These are phyloP conservation scores for Aporrectodea caliginosa DNA, from an alignment of 1,140 invertebrate species.

Conservation along the genomic window DNA sequence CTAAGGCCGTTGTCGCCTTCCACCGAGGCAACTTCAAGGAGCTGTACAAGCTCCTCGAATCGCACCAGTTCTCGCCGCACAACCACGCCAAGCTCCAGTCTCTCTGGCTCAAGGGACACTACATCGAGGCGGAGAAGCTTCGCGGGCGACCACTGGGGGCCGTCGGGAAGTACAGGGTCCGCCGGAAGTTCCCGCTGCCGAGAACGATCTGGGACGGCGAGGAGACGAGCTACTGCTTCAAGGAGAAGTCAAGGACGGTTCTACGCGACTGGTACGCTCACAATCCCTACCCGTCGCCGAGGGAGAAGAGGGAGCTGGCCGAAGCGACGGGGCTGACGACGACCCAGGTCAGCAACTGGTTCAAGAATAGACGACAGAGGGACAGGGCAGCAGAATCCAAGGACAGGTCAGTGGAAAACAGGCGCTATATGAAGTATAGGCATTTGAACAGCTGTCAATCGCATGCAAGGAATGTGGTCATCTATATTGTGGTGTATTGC, in stretches of 20 bases:
- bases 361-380: conserved; percentile 80
- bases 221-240: conserved; percentile 98
- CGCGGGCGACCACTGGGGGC: conserved; percentile 87
- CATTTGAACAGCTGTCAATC: no score
- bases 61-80: conserved; percentile 89
- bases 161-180: conserved; percentile 91
- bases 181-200: conserved; percentile 93
- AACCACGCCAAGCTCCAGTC: conserved; percentile 94
- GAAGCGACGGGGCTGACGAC: conserved; percentile 95
- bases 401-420: conserved; percentile 61
- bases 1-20: conserved; percentile 96
- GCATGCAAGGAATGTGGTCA: no score
- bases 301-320: conserved; percentile 92
- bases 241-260: conserved; percentile 91
- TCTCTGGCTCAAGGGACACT: conserved; percentile 66
- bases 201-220: conserved; percentile 99
- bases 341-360: conserved; percentile 96
- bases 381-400: conserved; percentile 88
- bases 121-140: conserved; percentile 90
- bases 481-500: no score
- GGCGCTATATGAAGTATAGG: no score
- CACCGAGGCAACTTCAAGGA: conserved; percentile 73
- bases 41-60: conserved; percentile 91
- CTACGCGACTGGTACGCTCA: conserved; percentile 97
- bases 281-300: conserved; percentile 95